Conservation (phyloP, 2,888 invertebrate genomes). For the Geophilus truncorum region DNA sequence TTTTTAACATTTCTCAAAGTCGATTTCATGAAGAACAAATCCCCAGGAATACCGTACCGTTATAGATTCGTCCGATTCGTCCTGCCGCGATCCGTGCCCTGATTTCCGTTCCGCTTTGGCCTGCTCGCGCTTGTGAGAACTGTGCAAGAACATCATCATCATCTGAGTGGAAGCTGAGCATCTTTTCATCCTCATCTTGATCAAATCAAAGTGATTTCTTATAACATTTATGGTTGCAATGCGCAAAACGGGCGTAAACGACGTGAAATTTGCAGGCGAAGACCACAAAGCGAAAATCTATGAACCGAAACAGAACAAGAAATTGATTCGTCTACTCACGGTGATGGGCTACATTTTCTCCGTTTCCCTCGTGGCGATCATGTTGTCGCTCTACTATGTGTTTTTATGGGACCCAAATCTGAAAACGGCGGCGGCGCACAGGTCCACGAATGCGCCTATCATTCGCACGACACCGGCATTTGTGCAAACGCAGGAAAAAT, state of each 20-base stretch:
- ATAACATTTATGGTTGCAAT: neutral
- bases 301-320: conserved; percentile 55
- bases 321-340: conserved; percentile 82
- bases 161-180: neutral
- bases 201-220: neutral
- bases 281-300: conserved; percentile 51
- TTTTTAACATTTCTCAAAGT: too few relatives aligned
- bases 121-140: neutral
- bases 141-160: neutral
- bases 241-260: conserved; percentile 33
- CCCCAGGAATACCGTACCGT: neutral
- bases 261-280: conserved; percentile 37
- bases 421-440: conserved; percentile 40
- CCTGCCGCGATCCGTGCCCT: neutral
- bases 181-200: neutral
- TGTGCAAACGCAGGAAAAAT: neutral
- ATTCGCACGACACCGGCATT: neutral
- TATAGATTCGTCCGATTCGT: neutral
- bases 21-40: neutral
- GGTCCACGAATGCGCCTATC: neutral
- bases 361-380: conserved; percentile 88
- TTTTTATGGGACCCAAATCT: conserved; percentile 84
- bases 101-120: neutral
- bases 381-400: conserved; percentile 88
- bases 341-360: conserved; percentile 90